These are phyloP conservation scores for Criorhina ranunculi DNA, from an alignment of 2,888 invertebrate genomes.

Conservation along the genomic window DNA sequence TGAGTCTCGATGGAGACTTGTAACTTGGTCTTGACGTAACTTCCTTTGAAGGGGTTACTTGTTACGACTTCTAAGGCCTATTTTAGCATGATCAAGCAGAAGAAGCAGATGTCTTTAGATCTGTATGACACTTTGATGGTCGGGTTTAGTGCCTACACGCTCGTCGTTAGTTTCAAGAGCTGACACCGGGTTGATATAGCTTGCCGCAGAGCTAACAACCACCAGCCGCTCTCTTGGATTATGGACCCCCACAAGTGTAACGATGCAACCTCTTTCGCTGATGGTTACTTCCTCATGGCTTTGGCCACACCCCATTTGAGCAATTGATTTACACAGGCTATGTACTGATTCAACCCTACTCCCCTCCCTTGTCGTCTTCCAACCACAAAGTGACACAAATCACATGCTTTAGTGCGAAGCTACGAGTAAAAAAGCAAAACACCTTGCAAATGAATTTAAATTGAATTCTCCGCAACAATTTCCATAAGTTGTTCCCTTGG, in stretches of 20 bases:
- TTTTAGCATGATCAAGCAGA: no score
- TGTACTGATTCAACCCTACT: constrained; percentile 24
- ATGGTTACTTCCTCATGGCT: constrained; percentile 20
- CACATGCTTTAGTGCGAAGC: constrained; percentile 31
- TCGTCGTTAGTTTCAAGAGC: no score
- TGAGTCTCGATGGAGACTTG: no score
- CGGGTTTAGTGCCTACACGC: no score
- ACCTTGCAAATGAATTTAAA: constrained; percentile 72
- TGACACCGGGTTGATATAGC: no score
- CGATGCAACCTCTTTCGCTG: constrained; percentile 44
- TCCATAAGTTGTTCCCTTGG: constrained; percentile 58
- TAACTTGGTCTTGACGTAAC: no score
- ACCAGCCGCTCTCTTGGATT: no score
- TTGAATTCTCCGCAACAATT: constrained; percentile 57
- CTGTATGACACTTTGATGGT: no score
- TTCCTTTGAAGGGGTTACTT: no score
- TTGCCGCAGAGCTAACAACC: no score
- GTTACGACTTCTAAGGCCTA: no score
- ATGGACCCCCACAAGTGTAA: constrained; percentile 20
- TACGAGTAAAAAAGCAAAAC: constrained; percentile 39
- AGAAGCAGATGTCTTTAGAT: no score
- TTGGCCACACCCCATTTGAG: constrained; percentile 41
- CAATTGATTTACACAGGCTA: constrained; percentile 53
- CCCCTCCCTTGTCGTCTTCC: constrained; percentile 9
- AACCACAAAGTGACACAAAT: constrained; percentile 60